Base-by-base conservation (phyloP, 2,888 invertebrate species). In the Siphlonurus alternatus region DNA sequence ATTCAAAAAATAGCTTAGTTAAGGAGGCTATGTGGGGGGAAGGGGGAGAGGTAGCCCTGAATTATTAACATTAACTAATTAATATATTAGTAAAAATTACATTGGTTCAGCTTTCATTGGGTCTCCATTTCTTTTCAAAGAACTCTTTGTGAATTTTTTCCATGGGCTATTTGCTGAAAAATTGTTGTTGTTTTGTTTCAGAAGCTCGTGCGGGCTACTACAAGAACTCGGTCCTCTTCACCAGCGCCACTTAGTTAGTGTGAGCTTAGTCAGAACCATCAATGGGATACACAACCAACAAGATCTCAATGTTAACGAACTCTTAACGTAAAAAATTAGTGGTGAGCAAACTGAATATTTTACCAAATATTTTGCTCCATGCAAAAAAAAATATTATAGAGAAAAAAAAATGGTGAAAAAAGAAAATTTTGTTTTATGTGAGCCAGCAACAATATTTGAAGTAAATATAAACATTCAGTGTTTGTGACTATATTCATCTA, bases 211-310 rank as follows among this genome's bases (percentile, higher is more conserved):
- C 78, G 68, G 84, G 85, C 71, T 92, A 92, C 77, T 92, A 91
- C 80, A 92, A 92, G 78, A 92, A 90, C 78, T 91, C 92, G 51
- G 90, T 92, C 69, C 81, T 92, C 69, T 92, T 91, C 76, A 90
- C 90, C 71, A 90, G 90, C 75, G 91, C 91, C 73, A 91, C 91
- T 76, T 83, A 82, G 75, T 38, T 10, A 38, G 38, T 38, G 38
- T 38, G 38, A 5, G 15, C 38, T n/a, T n/a, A n/a, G 38, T 38
- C 7, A 38, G 7, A 38, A 38, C 5, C 15, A 38, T 38, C 15
- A 38, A 38, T 10, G 15, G 15, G 38, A 10, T 5, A 38, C 38
- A 10, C 15, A 38, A 38, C 7, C 5, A 38, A 15, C 38, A 38
- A 38, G 38, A 38, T 38, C 38, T 38, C 38, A 38, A 38, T 10